A percentile compares a stretch with the other conserved stretches of the same genome.
phyloP scores from a whole-genome alignment of 2,797 vertebrate genomes.

The Heliangelus exortis region DNA sequence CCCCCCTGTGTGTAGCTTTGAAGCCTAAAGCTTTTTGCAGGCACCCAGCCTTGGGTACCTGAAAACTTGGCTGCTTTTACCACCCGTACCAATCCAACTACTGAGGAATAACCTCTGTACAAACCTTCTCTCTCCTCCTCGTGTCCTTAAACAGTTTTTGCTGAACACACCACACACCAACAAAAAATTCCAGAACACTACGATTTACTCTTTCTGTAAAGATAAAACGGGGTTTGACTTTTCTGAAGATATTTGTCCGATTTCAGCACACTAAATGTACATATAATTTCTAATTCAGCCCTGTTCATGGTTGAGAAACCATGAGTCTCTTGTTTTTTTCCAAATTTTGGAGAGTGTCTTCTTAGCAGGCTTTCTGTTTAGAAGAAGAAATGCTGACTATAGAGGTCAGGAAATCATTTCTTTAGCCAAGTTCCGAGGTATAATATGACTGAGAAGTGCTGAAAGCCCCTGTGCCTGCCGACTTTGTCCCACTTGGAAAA shows the following conservation, averaged over 20 bases:
- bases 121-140: neutral
- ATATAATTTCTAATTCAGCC: neutral
- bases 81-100: neutral
- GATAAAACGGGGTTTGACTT: neutral
- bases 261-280: neutral
- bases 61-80: neutral
- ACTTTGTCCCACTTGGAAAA: slow-evolving; percentile 18
- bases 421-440: slow-evolving; percentile 21
- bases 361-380: neutral
- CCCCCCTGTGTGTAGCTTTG: neutral
- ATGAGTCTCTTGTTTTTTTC: neutral
- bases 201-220: neutral
- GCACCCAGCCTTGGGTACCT: rapidly evolving
- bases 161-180: neutral
- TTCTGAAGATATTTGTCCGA: neutral
- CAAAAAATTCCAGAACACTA: neutral
- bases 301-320: neutral
- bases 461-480: neutral
- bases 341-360: neutral
- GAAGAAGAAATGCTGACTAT: neutral
- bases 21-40: rapidly evolving
- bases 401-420: neutral
- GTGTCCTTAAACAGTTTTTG: neutral
- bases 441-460: neutral
- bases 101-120: neutral